Conservation (phyloP, 92 coral and sea anemone genomes). For the Phenganax subtilis region DNA sequence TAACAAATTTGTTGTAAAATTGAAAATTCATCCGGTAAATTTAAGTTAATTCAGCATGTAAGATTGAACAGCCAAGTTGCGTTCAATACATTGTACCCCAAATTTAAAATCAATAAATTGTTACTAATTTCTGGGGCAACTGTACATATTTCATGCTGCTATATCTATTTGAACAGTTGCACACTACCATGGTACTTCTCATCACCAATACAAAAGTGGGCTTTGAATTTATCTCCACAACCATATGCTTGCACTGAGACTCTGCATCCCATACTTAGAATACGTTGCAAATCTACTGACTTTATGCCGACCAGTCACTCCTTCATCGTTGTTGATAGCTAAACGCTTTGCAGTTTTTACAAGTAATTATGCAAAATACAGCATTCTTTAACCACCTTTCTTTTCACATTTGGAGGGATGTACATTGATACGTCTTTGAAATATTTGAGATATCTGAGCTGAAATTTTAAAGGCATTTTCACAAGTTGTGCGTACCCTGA, state of each 20-base stretch:
- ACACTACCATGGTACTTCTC: conserved; percentile 21
- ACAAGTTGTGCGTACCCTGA: no score
- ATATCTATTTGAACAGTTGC: background rate
- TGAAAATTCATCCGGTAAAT: background rate
- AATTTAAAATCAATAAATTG: background rate
- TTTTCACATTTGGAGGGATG: no score
- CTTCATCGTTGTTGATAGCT: no score
- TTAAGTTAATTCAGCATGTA: background rate
- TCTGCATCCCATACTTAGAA: conserved; percentile 13
- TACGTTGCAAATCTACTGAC: background rate
- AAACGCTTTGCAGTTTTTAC: no score
- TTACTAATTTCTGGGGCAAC: background rate
- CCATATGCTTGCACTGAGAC: conserved; percentile 5
- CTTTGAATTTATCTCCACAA: conserved; percentile 15
- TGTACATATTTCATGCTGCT: background rate
- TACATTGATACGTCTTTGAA: no score
- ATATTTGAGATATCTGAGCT: no score
- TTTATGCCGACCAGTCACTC: background rate
- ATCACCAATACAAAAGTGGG: conserved; percentile 15
- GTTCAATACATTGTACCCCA: conserved; percentile 13
- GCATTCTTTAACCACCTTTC: no score
- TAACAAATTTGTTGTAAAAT: background rate
- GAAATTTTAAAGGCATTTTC: no score
- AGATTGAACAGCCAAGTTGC: background rate
- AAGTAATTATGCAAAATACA: no score